phyloP scores from a whole-genome alignment of 2,113 vertebrate species.

The Ursus arctos region DNA sequence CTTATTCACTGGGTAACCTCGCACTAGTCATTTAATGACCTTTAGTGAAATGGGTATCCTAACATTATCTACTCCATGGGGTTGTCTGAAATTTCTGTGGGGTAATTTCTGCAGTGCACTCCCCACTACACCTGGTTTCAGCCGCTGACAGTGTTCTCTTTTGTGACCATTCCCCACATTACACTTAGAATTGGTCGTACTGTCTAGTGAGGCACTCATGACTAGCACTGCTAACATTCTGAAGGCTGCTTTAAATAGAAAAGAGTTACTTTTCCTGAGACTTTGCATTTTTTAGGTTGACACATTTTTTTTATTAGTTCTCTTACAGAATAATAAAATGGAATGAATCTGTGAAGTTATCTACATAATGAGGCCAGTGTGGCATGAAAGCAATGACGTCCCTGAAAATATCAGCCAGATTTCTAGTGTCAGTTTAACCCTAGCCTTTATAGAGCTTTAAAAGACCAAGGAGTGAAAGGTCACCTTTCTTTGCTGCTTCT shows the following conservation, averaged over 20 bases:
- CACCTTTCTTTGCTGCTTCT: not conserved
- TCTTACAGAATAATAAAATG: constrained; percentile 59
- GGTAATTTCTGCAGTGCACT: not conserved
- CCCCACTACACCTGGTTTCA: not conserved
- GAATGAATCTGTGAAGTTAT: constrained; percentile 61
- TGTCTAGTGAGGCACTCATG: not conserved
- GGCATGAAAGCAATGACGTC: constrained; percentile 12
- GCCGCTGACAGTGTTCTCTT: not conserved
- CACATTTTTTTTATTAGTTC: constrained; percentile 21
- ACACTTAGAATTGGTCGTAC: not conserved
- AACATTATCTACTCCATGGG: fast-evolving
- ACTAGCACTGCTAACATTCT: not conserved
- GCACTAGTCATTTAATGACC: not conserved
- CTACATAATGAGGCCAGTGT: constrained; percentile 55
- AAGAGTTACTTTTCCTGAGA: not conserved
- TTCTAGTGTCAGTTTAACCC: not conserved
- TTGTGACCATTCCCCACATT: not conserved
- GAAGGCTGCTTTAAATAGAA: constrained; percentile 52
- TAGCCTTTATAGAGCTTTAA: not conserved
- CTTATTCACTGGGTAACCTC: not conserved
- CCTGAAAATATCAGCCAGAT: not conserved
- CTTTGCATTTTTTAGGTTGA: constrained; percentile 57
- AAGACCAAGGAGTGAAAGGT: not conserved
- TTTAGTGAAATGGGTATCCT: not conserved
- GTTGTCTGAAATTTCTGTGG: not conserved